Evolutionary conservation across 1,140 invertebrate species (phyloP), one percentile per base, ranked within the genome.

Genomic region (Araneus ventricosus): DNA sequence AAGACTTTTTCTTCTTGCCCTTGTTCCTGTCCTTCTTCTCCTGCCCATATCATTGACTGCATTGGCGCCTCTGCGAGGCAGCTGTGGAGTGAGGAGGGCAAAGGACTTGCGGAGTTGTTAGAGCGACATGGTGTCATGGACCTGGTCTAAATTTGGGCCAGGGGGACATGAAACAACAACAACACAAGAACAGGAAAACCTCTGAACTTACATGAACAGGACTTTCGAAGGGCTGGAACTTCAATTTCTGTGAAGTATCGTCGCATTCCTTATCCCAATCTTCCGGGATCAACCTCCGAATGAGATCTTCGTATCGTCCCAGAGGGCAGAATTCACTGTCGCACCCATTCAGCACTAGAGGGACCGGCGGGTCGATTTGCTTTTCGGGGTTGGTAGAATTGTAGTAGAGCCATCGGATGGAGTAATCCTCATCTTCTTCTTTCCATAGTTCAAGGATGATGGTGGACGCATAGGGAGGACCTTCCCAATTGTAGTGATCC

Each of bases 371-470:
- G 34, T 90, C 75, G 4, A 90, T 22, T 10, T 20, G n/a, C 17
- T 34, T 59, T 24, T 90, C 89, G 6, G 89, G 89, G 52, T 79
- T 90, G 8, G 89, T 52, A 4, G 89, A 90, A 10, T 90, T 90
- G 89, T 82, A 90, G 52, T 82, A 90, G 24, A 90, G 30, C 89
- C 89, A 90, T 8, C 89, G 39, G 34, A 90, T 39, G 5, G 45
- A 61, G 57, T 82, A 90, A 41, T 90, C 70, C 22, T 24, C 30
- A 5, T 90, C 89, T 22, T 57, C 27, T n/a, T 84, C 79, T n/a
- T 82, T 80, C 89, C 89, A 90, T 34, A 90, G 34, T 10, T 90
- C 89, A 4, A 90, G 20, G 45, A 82, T 52, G 5, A 90, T 37
- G 52, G 89, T 90, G 1, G 89, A 90, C 4, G 89, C 89, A 14